These are phyloP conservation scores for Larimichthys polyactis DNA, from an alignment of 2,113 vertebrate species.

Conservation along the genomic window DNA sequence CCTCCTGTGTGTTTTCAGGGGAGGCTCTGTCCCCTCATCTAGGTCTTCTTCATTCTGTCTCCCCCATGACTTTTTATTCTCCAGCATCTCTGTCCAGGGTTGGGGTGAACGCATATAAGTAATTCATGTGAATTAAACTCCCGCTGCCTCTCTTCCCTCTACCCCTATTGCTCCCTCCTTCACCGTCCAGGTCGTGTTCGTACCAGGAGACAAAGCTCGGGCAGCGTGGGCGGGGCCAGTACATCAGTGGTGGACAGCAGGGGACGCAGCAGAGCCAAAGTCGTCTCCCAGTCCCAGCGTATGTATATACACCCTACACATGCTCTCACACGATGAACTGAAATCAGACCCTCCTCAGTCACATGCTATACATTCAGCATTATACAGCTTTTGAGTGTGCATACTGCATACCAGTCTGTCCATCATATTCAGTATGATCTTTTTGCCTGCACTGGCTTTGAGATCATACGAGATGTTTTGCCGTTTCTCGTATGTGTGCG, in stretches of 20 bases:
- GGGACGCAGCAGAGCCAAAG: slow-evolving; percentile 97
- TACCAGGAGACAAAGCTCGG: slow-evolving; percentile 93
- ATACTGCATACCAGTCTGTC: slow-evolving; percentile 1
- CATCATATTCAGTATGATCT: slow-evolving; percentile 45
- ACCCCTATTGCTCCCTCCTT: not conserved
- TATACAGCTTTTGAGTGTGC: not conserved
- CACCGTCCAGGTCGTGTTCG: slow-evolving; percentile 91
- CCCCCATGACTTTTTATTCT: slow-evolving; percentile 29
- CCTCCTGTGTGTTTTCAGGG: slow-evolving; percentile 40
- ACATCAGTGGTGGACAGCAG: slow-evolving; percentile 90
- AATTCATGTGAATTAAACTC: not conserved
- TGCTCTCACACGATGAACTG: not conserved
- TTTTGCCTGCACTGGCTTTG: not conserved
- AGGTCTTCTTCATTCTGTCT: slow-evolving; percentile 55
- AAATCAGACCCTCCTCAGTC: not conserved
- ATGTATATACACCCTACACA: slow-evolving; percentile 74
- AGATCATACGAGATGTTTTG: slow-evolving; percentile 48
- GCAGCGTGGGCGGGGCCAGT: slow-evolving; percentile 87
- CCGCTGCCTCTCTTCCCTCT: not conserved
- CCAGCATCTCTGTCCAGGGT: slow-evolving; percentile 52
- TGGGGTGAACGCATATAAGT: not conserved
- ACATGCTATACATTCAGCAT: not conserved
- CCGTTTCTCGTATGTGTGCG: slow-evolving; percentile 26
- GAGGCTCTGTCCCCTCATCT: slow-evolving; percentile 26
- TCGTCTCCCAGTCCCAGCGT: slow-evolving; percentile 99